These are phyloP conservation scores for Notothenia rossii DNA, from an alignment of 2,113 vertebrate genomes.

Conservation along the genomic window DNA sequence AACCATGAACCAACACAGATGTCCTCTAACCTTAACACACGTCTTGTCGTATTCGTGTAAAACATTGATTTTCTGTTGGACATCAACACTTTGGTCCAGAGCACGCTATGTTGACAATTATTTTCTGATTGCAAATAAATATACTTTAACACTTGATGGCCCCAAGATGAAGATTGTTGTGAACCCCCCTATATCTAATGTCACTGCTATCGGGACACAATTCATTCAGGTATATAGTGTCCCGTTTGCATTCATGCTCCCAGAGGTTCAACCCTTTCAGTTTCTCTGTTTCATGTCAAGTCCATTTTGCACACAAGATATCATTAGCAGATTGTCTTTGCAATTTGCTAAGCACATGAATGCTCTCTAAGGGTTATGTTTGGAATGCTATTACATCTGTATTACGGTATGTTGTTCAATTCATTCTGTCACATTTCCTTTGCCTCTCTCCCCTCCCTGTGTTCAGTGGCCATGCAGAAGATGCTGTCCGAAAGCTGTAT, in stretches of 20 bases:
- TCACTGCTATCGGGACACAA: no score
- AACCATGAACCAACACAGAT: not conserved
- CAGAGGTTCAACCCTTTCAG: not conserved
- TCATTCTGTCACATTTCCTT: not conserved
- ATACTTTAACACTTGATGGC: no score
- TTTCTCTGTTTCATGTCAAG: not conserved
- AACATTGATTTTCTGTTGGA: no score
- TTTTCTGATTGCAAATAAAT: not conserved
- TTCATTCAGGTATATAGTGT: not conserved
- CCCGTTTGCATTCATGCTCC: not conserved
- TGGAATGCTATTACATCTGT: not conserved
- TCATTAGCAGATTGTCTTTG: not conserved
- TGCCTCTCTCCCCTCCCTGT: not conserved
- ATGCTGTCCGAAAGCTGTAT: conserved; percentile 91
- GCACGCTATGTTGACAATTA: not conserved
- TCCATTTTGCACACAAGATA: no score
- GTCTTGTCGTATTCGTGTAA: not conserved
- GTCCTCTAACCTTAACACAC: no score
- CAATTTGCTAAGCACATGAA: not conserved
- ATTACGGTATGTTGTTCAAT: not conserved
- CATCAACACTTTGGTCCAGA: not conserved
- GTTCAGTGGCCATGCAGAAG: conserved; percentile 94
- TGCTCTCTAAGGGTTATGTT: not conserved
- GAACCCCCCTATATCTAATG: no score
- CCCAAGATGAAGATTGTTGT: no score